A percentile compares a stretch with the other conserved stretches of the same genome.
Conservation (phyloP, 2,888 invertebrate species). For the Campoplex capitator region DNA sequence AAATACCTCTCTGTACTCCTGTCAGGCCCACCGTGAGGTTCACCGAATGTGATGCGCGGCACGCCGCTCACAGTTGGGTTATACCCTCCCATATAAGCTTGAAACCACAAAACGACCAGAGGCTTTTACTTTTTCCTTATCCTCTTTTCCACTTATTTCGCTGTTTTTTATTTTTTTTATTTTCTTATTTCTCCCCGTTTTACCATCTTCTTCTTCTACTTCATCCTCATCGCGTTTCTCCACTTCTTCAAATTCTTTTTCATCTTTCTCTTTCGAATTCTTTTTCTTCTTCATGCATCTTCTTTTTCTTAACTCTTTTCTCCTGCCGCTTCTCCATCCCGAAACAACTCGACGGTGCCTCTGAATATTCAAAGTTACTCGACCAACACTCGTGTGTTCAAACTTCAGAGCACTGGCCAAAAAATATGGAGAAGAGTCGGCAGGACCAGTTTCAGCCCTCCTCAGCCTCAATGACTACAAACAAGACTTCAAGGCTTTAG, state of each 20-base stretch:
- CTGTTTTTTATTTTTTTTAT: background rate
- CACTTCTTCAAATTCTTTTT: background rate
- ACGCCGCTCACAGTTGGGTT: slow-evolving; percentile 49
- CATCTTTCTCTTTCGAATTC: background rate
- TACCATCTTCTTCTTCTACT: slow-evolving; percentile 6
- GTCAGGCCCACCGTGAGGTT: slow-evolving; percentile 62
- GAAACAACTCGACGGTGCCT: slow-evolving; percentile 28
- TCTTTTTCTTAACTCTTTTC: slow-evolving; percentile 20
- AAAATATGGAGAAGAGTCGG: background rate
- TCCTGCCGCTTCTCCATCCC: slow-evolving; percentile 15
- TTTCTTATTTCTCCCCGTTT: background rate
- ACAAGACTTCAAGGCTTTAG: background rate
- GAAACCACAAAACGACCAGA: slow-evolving; percentile 55
- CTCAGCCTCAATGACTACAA: background rate
- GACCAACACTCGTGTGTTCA: slow-evolving; percentile 17
- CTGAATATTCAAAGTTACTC: slow-evolving; percentile 59
- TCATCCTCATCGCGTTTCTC: background rate
- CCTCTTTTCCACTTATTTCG: slow-evolving; percentile 8
- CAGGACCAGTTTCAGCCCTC: background rate
- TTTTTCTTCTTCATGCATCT: background rate
- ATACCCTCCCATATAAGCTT: slow-evolving; percentile 49
- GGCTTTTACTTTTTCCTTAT: slow-evolving; percentile 29
- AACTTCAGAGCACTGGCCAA: background rate
- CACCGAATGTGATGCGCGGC: slow-evolving; percentile 60
- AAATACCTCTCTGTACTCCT: slow-evolving; percentile 50